phyloP scores from a whole-genome alignment of 1,140 invertebrate species.

The Samia ricini region DNA sequence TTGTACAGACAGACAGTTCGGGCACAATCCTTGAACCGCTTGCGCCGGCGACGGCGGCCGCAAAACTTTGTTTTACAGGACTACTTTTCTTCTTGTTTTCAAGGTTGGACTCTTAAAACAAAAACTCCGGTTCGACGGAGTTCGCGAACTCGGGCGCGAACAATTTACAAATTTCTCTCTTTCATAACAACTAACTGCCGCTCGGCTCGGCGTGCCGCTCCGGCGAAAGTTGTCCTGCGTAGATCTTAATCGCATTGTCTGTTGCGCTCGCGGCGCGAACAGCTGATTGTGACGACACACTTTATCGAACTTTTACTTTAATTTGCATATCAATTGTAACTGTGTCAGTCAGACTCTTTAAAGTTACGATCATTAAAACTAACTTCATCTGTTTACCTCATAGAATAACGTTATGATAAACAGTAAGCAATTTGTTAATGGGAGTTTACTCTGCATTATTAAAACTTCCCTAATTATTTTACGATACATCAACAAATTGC shows the following conservation, averaged over 20 bases:
- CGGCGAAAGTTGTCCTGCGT: constrained; percentile 76
- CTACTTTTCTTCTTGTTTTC: constrained; percentile 80
- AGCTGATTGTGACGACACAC: constrained; percentile 70
- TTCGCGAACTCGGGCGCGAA: constrained; percentile 78
- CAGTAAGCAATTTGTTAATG: no score
- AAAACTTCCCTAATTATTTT: no score
- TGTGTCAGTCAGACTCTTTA: background rate
- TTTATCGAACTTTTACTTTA: constrained; percentile 60
- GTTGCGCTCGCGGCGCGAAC: constrained; percentile 71
- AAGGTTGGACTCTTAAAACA: constrained; percentile 80
- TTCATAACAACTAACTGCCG: constrained; percentile 79
- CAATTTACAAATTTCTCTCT: constrained; percentile 80
- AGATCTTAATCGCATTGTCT: constrained; percentile 77
- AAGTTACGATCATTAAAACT: background rate
- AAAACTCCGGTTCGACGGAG: constrained; percentile 78
- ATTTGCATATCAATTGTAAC: constrained; percentile 24
- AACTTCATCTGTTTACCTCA: no score
- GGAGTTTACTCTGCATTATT: no score
- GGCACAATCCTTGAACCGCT: constrained; percentile 79
- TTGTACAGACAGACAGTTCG: constrained; percentile 79
- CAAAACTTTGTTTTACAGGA: constrained; percentile 80
- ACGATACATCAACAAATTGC: no score
- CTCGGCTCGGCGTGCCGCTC: constrained; percentile 72
- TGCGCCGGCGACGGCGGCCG: constrained; percentile 77
- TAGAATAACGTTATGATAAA: background rate